These are phyloP conservation scores for Thunnus albacares DNA, from an alignment of 2,797 vertebrate species.

Conservation along the genomic window DNA sequence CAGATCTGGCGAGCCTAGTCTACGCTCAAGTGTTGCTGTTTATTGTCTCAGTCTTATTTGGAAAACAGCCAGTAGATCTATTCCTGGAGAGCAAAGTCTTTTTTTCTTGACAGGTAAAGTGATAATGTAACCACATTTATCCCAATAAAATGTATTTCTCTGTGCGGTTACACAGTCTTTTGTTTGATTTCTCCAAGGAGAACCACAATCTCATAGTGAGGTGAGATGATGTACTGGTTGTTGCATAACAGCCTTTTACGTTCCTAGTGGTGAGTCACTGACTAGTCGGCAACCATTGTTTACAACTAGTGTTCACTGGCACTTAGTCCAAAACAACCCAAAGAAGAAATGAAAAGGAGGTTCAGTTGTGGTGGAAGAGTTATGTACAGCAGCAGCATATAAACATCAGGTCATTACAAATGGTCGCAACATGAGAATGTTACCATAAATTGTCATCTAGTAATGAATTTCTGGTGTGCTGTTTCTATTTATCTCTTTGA, in stretches of 20 bases:
- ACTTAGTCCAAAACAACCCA: conserved; percentile 16
- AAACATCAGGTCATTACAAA: conserved; percentile 23
- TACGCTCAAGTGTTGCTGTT: conserved; percentile 42
- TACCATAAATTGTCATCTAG: conserved; percentile 8
- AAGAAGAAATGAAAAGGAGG: neutral
- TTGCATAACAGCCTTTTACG: conserved; percentile 58
- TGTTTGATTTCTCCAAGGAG: conserved; percentile 58
- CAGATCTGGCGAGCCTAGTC: conserved; percentile 23
- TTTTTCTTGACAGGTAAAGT: conserved; percentile 32
- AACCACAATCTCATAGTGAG: conserved; percentile 37
- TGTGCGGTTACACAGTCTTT: conserved; percentile 56
- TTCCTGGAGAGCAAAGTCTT: conserved; percentile 54
- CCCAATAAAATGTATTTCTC: conserved; percentile 44
- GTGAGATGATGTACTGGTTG: conserved; percentile 54
- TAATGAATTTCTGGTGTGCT: conserved; percentile 1
- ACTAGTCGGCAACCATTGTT: conserved; percentile 39
- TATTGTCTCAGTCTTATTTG: conserved; percentile 57
- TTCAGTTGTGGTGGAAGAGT: conserved; percentile 8
- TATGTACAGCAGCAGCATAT: neutral
- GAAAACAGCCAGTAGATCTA: conserved; percentile 52
- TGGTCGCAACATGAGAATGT: conserved; percentile 1
- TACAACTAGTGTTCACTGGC: conserved; percentile 33
- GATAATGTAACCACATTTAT: conserved; percentile 57
- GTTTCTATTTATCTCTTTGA: conserved; percentile 25
- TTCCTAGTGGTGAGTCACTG: conserved; percentile 56